phyloP scores from a whole-genome alignment of 2,113 vertebrate species.

The Hemicordylus capensis region DNA sequence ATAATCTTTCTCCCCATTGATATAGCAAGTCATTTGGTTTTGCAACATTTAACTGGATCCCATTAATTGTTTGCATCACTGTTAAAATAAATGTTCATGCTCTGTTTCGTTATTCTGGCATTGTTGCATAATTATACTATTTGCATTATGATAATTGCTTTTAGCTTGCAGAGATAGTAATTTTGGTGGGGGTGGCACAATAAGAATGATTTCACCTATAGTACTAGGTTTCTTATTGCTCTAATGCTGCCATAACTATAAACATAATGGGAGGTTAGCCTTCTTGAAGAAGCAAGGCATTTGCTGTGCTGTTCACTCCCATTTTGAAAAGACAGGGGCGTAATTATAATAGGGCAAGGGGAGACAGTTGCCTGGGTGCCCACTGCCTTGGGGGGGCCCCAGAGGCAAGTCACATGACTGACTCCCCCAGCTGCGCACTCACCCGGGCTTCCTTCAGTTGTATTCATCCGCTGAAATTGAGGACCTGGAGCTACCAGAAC shows the following conservation, averaged over 20 bases:
- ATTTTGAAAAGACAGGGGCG: neutral
- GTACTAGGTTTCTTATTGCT: neutral
- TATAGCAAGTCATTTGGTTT: neutral
- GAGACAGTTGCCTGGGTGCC: no score
- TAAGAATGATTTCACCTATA: constrained; percentile 8
- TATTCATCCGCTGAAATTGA: no score
- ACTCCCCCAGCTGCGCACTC: no score
- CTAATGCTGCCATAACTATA: constrained; percentile 7
- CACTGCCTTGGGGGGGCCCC: no score
- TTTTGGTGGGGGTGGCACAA: constrained; percentile 3
- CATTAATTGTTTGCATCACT: constrained; percentile 20
- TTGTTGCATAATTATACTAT: neutral
- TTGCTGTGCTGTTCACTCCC: neutral
- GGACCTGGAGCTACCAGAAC: no score
- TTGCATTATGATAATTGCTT: neutral
- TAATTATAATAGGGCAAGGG: no score
- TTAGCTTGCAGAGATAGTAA: neutral
- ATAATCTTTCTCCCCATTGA: neutral
- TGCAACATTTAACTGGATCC: neutral
- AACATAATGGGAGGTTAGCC: neutral
- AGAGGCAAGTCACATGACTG: no score
- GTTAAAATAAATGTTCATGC: constrained; percentile 29
- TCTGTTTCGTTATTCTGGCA: constrained; percentile 15
- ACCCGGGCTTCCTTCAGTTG: no score
- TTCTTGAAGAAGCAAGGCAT: neutral